phyloP scores from a whole-genome alignment of 1,140 invertebrate genomes.

The Drosophila arawakana region DNA sequence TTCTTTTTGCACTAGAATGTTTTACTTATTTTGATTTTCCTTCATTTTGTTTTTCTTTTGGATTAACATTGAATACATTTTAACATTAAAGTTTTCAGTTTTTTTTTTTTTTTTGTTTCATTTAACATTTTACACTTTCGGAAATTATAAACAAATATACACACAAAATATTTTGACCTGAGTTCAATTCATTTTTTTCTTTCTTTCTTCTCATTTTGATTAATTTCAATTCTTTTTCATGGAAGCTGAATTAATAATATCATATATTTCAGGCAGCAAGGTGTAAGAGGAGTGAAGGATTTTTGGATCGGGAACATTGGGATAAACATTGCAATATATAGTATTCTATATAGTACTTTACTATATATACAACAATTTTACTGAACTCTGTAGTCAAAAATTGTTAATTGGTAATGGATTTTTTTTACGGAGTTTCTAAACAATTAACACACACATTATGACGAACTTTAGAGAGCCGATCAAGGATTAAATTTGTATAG shows the following conservation, averaged over 20 bases:
- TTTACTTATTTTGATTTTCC: conserved; percentile 1
- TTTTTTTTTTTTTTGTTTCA: conserved; percentile 6
- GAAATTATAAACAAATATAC: conserved; percentile 32
- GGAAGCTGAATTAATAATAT: conserved; percentile 43
- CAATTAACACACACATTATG: conserved; percentile 35
- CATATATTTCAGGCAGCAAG: conserved; percentile 21
- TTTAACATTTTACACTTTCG: conserved; percentile 1
- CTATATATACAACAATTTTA: conserved; percentile 7
- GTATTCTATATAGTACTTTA: not conserved
- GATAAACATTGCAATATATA: conserved; percentile 1
- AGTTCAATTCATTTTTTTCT: conserved; percentile 33
- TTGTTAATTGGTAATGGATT: not conserved
- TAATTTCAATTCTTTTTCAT: conserved; percentile 22
- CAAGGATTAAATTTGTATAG: conserved; percentile 13
- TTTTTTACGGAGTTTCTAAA: conserved; percentile 3
- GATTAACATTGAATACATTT: conserved; percentile 42
- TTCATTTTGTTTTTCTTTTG: conserved; percentile 1
- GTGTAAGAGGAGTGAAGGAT: not conserved
- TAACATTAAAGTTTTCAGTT: conserved; percentile 23
- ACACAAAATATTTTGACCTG: conserved; percentile 40
- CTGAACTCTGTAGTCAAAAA: conserved; percentile 9
- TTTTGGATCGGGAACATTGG: not conserved
- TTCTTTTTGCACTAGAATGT: conserved; percentile 25
- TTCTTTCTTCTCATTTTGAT: not conserved
- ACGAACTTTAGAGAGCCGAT: conserved; percentile 37